phyloP scores from a whole-genome alignment of 2,113 vertebrate species.

The Rhadina sibilatrix region DNA sequence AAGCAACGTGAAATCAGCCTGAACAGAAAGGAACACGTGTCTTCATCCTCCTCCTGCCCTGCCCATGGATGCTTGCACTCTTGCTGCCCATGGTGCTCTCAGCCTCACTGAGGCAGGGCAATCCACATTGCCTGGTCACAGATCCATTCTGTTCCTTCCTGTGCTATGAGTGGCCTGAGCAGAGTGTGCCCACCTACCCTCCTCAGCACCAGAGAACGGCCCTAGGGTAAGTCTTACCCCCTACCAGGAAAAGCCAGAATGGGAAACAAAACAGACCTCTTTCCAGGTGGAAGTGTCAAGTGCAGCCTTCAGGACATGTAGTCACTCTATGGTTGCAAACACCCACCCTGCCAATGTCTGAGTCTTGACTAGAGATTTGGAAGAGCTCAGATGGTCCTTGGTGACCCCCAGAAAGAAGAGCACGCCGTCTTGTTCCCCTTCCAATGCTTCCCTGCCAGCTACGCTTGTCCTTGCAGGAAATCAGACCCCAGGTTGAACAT shows the following conservation, averaged over 20 bases:
- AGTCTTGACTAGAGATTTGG: background rate
- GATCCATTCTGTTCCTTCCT: background rate
- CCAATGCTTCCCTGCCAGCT: background rate
- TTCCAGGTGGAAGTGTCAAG: background rate
- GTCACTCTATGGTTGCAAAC: background rate
- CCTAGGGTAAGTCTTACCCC: background rate
- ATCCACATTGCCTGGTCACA: background rate
- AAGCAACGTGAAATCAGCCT: background rate
- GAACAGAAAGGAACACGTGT: background rate
- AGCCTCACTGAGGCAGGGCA: accelerated
- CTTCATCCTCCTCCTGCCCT: background rate
- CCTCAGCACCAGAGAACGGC: accelerated
- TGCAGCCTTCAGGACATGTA: background rate
- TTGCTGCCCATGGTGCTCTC: background rate
- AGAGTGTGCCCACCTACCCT: accelerated
- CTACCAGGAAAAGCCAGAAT: background rate
- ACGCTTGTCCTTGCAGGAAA: background rate
- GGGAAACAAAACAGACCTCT: background rate
- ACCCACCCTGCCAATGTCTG: background rate
- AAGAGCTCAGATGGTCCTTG: background rate
- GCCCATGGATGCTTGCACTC: background rate
- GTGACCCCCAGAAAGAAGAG: background rate
- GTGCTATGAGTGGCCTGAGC: background rate
- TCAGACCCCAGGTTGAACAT: background rate
- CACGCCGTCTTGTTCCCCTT: background rate